These are phyloP conservation scores for Liopterus haemorrhoidalis DNA, from an alignment of 2,888 invertebrate genomes.

Conservation along the genomic window DNA sequence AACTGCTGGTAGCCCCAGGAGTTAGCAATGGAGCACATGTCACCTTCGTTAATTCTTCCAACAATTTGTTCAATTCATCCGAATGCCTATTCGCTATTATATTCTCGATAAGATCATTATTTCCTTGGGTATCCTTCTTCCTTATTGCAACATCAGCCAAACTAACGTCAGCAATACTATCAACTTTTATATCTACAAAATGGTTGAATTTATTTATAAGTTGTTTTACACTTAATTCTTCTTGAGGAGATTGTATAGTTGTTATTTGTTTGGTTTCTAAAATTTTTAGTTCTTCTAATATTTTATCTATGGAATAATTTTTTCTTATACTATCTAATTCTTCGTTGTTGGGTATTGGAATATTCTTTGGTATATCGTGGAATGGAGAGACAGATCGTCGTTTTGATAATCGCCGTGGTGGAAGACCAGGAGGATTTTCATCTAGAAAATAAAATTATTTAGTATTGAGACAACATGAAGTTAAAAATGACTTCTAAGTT, in stretches of 20 bases:
- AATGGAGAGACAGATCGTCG: constrained; percentile 33
- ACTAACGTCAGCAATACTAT: constrained; percentile 30
- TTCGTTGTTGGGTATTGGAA: constrained; percentile 32
- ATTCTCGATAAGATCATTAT: constrained; percentile 2
- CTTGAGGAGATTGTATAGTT: constrained; percentile 26
- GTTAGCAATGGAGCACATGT: constrained; percentile 43
- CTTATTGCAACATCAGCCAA: constrained; percentile 26
- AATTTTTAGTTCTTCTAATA: constrained; percentile 40
- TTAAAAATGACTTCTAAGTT: no score
- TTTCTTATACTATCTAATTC: constrained; percentile 26
- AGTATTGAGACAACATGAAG: no score
- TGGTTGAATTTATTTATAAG: constrained; percentile 42
- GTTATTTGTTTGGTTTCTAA: constrained; percentile 31
- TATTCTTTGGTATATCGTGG: constrained; percentile 39
- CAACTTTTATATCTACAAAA: constrained; percentile 26
- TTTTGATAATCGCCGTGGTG: constrained; percentile 20
- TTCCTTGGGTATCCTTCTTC: constrained; percentile 6
- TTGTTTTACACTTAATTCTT: constrained; percentile 35
- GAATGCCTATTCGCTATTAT: constrained; percentile 34
- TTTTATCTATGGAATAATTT: constrained; percentile 40
- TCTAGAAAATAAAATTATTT: no score
- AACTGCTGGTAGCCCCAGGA: constrained; percentile 42
- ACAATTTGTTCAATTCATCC: constrained; percentile 40
- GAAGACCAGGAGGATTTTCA: constrained; percentile 12
- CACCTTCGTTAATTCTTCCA: constrained; percentile 43